Base-by-base conservation (phyloP, 1,140 invertebrate genomes). In the Drosophila grimshawi region DNA sequence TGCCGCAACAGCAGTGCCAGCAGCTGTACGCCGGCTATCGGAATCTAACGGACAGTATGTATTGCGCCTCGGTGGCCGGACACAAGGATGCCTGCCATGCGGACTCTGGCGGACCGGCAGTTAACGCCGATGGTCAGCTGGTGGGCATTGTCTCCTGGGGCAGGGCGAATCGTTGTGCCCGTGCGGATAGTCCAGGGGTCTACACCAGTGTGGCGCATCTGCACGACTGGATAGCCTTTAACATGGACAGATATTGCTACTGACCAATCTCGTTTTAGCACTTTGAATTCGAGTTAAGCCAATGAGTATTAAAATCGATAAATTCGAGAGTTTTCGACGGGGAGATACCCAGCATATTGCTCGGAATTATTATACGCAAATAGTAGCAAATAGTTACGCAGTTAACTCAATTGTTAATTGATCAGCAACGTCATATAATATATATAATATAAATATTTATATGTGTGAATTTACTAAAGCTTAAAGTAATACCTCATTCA, bases 91-190 rank as follows among this genome's bases (percentile, higher is more conserved):
- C 95, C 6, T 96, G 95, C 85, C 93, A 94, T 64, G 95, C 95
- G 0, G 95, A 96, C 78, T 95, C 95, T 4, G 95, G 95, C 33
- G 95, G 95, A 4, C 95, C 95, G 4, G 82, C 95, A 2, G 94
- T 95, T 0, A 80, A 86, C 27, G 71, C 91, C 1, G 69, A 93
- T n/a, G 93, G 93, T 2, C 76, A 91, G 41, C 81, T 95, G 2
- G 92, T 94, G 45, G 96, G 96, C 35, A 93, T 96, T 10, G 95
- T 96, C 0, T 96, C 96, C 1, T 96, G 95, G 94, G 96, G 96
- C 3, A 93, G 94, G 74, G 95, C 94, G 0, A 95, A 95, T 82
- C 72, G 66, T 4, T 91, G 90, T 62, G 95, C 93, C 0, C 81
- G 92, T 48, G 85, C 91, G 2, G 91, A 93, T 2, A 93, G 93